Conservation (phyloP, 2,113 vertebrate species). For the Cryptomyrus ogoouensis region DNA sequence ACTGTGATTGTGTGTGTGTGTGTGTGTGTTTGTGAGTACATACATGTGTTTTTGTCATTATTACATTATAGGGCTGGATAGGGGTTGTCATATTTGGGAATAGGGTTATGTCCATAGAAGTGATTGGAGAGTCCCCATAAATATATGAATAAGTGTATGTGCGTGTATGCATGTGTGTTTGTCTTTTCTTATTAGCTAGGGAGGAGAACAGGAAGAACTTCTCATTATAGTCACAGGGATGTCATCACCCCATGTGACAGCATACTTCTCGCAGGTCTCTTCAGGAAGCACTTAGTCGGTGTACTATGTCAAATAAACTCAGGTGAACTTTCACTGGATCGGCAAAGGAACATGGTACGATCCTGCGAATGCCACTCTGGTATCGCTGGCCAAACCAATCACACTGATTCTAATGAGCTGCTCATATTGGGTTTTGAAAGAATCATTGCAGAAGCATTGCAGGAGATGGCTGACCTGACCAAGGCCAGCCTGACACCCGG, state of each 20-base stretch:
- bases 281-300: not conserved
- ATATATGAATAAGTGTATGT: not conserved
- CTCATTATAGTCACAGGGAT: not conserved
- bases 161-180: not conserved
- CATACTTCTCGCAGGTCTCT: not conserved
- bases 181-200: not conserved
- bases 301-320: not conserved
- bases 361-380: not conserved
- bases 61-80: not conserved
- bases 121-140: not conserved
- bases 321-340: not conserved
- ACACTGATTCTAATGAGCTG: not conserved
- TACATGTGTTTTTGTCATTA: too few relatives aligned
- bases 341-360: not conserved
- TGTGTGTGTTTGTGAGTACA: not conserved
- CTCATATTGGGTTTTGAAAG: not conserved
- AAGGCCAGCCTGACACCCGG: not conserved
- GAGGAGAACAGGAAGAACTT: constrained; percentile 2
- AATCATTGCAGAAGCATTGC: not conserved
- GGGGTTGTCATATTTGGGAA: not conserved
- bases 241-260: not conserved
- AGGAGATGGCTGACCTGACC: not conserved
- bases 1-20: not conserved
- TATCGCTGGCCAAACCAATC: not conserved
- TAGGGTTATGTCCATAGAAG: not conserved